Percentiles rank a stretch among this genome's conserved stretches.
These are phyloP conservation scores for Phyto melanocephala DNA, from an alignment of 2,888 invertebrate species.

Conservation along the genomic window DNA sequence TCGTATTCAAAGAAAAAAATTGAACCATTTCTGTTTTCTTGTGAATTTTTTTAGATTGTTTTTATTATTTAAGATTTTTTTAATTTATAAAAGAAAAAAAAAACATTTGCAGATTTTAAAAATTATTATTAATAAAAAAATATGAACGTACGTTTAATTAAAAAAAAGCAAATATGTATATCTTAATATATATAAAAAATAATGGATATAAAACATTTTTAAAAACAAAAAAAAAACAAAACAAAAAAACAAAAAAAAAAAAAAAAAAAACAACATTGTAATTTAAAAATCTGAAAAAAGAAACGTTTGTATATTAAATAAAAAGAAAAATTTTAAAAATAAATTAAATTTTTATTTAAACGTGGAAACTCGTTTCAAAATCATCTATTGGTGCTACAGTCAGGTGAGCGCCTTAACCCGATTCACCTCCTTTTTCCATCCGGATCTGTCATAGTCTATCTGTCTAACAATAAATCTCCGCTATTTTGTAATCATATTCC, in stretches of 20 bases:
- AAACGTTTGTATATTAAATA: conserved; percentile 65
- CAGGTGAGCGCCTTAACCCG: too few relatives aligned
- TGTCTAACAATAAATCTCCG: too few relatives aligned
- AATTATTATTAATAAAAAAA: conserved; percentile 59
- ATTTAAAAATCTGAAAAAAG: conserved; percentile 57
- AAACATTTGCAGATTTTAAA: conserved; percentile 55
- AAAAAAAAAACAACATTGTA: conserved; percentile 52
- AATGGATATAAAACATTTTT: conserved; percentile 58
- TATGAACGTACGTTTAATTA: conserved; percentile 72
- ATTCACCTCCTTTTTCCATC: too few relatives aligned
- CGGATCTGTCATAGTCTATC: too few relatives aligned
- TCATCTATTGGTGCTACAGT: background rate
- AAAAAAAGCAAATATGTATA: conserved; percentile 68
- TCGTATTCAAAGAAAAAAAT: conserved; percentile 49
- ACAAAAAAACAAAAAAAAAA: too few relatives aligned
- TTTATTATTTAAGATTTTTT: conserved; percentile 63
- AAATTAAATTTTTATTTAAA: background rate
- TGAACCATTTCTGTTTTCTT: conserved; percentile 38
- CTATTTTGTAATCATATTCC: too few relatives aligned
- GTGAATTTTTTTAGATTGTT: conserved; percentile 62
- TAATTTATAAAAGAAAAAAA: conserved; percentile 29
- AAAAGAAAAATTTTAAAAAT: conserved; percentile 60
- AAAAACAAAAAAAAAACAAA: conserved; percentile 38
- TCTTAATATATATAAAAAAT: conserved; percentile 69
- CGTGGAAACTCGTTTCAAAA: background rate